phyloP scores from a whole-genome alignment of 2,113 vertebrate genomes.

The Barbus barbus region DNA sequence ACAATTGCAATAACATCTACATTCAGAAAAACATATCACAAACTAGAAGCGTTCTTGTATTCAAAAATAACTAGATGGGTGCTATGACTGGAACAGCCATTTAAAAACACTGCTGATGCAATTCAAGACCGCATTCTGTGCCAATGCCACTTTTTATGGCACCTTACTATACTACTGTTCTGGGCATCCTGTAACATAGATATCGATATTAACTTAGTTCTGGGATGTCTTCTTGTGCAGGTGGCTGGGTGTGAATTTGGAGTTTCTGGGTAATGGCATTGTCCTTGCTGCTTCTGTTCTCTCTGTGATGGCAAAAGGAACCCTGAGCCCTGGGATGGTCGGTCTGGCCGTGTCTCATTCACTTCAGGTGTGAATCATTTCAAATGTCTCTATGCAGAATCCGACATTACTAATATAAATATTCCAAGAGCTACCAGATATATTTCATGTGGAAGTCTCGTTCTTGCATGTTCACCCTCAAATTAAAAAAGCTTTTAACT shows the following conservation, averaged over 20 bases:
- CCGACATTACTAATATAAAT: neutral
- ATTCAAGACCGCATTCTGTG: too few species aligned
- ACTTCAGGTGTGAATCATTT: constrained; percentile 82
- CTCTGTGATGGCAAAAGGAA: constrained; percentile 80
- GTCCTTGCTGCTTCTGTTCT: constrained; percentile 85
- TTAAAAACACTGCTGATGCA: neutral
- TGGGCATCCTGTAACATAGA: too few species aligned
- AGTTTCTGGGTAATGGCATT: constrained; percentile 86
- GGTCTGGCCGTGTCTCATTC: constrained; percentile 89
- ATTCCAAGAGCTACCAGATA: neutral
- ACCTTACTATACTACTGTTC: too few species aligned
- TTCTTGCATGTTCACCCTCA: constrained; percentile 19
- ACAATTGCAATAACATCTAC: too few species aligned
- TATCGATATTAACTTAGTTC: neutral
- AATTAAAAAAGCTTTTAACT: neutral
- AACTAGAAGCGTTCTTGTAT: neutral
- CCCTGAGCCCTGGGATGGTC: constrained; percentile 86
- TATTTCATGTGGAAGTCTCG: neutral
- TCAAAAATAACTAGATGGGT: neutral
- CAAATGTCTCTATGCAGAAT: neutral
- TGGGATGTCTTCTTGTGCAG: constrained; percentile 64
- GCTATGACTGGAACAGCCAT: neutral
- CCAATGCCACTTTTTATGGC: too few species aligned
- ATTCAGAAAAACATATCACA: neutral
- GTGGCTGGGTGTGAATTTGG: constrained; percentile 91